Conservation (phyloP, 2,888 invertebrate genomes). For the Teleiodes luculella region DNA sequence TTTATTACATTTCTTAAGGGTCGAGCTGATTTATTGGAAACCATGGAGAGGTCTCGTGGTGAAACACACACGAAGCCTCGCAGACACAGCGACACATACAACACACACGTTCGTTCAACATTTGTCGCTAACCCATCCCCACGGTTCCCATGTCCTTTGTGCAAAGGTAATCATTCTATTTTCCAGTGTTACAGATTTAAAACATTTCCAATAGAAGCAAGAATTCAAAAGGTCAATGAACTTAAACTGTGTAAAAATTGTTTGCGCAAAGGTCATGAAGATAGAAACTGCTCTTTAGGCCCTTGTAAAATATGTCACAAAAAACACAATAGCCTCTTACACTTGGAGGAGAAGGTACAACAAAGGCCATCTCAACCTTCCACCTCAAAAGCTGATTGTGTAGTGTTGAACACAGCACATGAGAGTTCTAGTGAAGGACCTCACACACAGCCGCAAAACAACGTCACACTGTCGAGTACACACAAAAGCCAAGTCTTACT, state of each 20-base stretch:
- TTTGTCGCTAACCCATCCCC: neutral
- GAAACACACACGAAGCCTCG: neutral
- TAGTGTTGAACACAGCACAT: neutral
- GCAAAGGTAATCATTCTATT: slow-evolving; percentile 17
- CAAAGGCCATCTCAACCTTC: neutral
- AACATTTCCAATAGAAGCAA: neutral
- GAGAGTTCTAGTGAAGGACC: neutral
- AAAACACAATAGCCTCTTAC: neutral
- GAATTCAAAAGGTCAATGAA: neutral
- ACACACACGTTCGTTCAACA: neutral
- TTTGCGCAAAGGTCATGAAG: slow-evolving; percentile 11
- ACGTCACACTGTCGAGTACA: neutral
- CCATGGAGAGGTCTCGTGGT: slow-evolving; percentile 1
- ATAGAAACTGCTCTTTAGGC: slow-evolving; percentile 8
- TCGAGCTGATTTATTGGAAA: slow-evolving; percentile 21
- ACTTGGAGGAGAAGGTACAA: neutral
- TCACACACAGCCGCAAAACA: neutral
- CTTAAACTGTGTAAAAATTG: slow-evolving; percentile 12
- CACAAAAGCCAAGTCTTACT: neutral
- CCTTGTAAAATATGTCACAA: slow-evolving; percentile 15
- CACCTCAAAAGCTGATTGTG: neutral
- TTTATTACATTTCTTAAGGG: slow-evolving; percentile 19
- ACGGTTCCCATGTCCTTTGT: slow-evolving; percentile 13
- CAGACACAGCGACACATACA: neutral
- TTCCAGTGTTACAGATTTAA: slow-evolving; percentile 4